Evolutionary conservation across 1,140 invertebrate genomes (phyloP).

Genomic region (Cotesia chilonis): DNA sequence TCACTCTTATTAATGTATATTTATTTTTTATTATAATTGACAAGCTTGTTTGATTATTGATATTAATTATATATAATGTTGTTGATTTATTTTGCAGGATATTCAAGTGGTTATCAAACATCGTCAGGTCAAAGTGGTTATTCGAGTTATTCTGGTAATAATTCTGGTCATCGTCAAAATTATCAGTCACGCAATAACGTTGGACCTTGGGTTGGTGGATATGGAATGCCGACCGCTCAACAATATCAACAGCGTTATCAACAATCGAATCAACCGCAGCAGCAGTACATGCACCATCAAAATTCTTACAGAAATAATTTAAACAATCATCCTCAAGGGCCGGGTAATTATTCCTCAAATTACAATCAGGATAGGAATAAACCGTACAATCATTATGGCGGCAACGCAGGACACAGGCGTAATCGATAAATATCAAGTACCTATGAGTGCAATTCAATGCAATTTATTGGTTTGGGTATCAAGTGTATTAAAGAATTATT

Average conservation of each 20-base stretch:
- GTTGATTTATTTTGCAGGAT: slow-evolving; percentile 46
- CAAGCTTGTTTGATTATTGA: slow-evolving; percentile 14
- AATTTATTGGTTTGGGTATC: too few species aligned
- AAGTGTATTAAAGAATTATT: neutral
- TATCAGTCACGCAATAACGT: slow-evolving; percentile 21
- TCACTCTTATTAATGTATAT: neutral
- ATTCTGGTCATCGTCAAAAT: slow-evolving; percentile 37
- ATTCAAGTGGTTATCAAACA: slow-evolving; percentile 49
- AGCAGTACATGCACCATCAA: slow-evolving; percentile 33
- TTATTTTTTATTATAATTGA: slow-evolving; percentile 3
- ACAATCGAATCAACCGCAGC: slow-evolving; percentile 37
- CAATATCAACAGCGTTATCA: slow-evolving; percentile 37
- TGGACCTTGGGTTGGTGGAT: slow-evolving; percentile 35
- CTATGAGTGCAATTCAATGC: slow-evolving; percentile 11
- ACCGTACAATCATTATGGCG: slow-evolving; percentile 42
- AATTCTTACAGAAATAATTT: neutral
- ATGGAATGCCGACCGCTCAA: slow-evolving; percentile 29
- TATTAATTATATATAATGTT: slow-evolving; percentile 28
- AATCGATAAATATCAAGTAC: slow-evolving; percentile 26
- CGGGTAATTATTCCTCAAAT: too few species aligned
- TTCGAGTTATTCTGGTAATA: slow-evolving; percentile 35
- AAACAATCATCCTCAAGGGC: neutral
- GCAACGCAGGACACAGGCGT: slow-evolving; percentile 34
- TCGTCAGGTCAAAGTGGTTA: slow-evolving; percentile 38
- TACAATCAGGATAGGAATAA: slow-evolving; percentile 40